Evolutionary conservation across 2,113 vertebrate genomes (phyloP), one percentile per base, ranked within the genome.

Genomic region (Callionymus lyra): DNA sequence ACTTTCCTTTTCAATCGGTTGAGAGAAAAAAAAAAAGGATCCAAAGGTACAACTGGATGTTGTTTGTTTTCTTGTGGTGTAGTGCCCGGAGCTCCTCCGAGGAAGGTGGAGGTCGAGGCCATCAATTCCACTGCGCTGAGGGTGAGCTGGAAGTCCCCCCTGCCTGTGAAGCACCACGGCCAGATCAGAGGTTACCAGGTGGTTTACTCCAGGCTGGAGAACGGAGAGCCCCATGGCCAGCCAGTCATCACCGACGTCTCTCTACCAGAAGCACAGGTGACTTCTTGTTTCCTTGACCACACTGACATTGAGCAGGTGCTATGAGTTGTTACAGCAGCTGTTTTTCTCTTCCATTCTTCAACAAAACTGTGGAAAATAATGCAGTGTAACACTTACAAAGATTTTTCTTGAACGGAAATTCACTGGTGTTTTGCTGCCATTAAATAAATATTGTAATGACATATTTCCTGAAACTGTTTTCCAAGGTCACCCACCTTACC

Each of bases 151-250:
- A 94, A 90, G 68, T 76, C 93, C 21, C 95, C 94, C 0, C 81
- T 94, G 41, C 79, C 87, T 45, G 84, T 83, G 63, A 94, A 90
- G 68, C 95, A 94, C 59, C 92, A 97, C 0, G 95, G 92, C 21
- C 92, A 92, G 76, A 91, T 97, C 69, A 85, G 89, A 0, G 92
- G 94, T n/a, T 98, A 98, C 82, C 92, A 94, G 79, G 85, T 98
- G 56, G 88, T 90, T 0, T 94, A 92, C 0, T 90, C 91, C 41
- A 87, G 90, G 31, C 76, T 96, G 34, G 89, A 93, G 68, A 89
- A 87, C 1, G 89, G 90, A 3, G 89, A 95, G 59, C 91, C 91
- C 2, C 86, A 87, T 0, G 93, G 94, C 10, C 83, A 88, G 42
- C 90, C 91, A 0, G 56, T 82, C 67, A 89, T 95, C 76, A 70